Percentiles rank a stretch among this genome's conserved stretches.
Evolutionary conservation across 2,113 vertebrate species (phyloP).

Genomic region (Sinocyclocheilus rhinocerous): DNA sequence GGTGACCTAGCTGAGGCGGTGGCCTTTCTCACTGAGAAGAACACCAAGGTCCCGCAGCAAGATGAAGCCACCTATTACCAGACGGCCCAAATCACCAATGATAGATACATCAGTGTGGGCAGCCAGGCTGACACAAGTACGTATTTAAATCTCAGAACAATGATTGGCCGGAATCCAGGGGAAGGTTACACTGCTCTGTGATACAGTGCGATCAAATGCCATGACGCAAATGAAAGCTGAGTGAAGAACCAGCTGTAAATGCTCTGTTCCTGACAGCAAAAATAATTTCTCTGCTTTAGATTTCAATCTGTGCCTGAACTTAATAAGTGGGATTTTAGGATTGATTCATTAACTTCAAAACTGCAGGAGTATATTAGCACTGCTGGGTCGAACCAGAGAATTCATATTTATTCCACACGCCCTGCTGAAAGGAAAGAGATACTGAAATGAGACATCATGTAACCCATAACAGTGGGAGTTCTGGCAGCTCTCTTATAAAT

Average conservation of each 20-base stretch:
- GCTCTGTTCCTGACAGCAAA: neutral
- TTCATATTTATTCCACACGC: neutral
- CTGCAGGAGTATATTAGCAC: neutral
- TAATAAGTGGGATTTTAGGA: neutral
- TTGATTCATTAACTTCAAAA: neutral
- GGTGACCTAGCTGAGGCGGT: constrained; percentile 94
- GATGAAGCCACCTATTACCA: constrained; percentile 93
- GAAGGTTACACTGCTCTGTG: constrained; percentile 21
- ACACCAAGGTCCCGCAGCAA: constrained; percentile 90
- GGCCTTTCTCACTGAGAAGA: constrained; percentile 93
- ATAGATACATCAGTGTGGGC: constrained; percentile 96
- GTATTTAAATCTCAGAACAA: constrained; percentile 61
- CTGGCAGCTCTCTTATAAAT: constrained; percentile 12
- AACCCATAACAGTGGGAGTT: constrained; percentile 14
- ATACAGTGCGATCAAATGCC: neutral
- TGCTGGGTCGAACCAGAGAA: neutral
- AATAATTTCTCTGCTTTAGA: neutral
- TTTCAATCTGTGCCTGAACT: neutral
- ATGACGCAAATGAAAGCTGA: neutral
- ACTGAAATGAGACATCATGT: constrained; percentile 3
- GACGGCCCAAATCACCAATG: constrained; percentile 89
- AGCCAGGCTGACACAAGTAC: constrained; percentile 96
- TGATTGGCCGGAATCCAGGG: constrained; percentile 12
- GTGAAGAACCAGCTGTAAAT: neutral
- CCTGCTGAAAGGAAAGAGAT: neutral